These are phyloP conservation scores for Cavia porcellus DNA, from an alignment of 2,113 vertebrate genomes.

Conservation along the genomic window DNA sequence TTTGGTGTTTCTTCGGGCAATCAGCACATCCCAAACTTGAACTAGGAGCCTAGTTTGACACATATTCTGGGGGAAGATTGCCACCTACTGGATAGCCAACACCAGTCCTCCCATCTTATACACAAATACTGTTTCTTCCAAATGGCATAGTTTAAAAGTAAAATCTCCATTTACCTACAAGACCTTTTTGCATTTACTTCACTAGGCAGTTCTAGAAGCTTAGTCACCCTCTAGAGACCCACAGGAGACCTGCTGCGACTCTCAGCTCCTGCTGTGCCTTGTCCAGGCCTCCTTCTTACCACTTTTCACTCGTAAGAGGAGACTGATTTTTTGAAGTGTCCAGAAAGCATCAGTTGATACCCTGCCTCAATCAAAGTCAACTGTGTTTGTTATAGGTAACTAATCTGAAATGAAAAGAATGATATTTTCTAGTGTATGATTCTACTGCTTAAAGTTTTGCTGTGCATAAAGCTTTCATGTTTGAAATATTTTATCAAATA, in stretches of 20 bases:
- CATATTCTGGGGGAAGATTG: slow-evolving; percentile 74
- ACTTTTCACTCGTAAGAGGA: neutral
- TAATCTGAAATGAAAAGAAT: neutral
- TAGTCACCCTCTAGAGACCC: neutral
- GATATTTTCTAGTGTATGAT: neutral
- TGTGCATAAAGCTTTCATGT: neutral
- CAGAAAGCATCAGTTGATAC: neutral
- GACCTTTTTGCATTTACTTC: neutral
- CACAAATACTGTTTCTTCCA: neutral
- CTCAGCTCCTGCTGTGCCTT: fast-evolving
- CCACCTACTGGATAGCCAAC: slow-evolving; percentile 78
- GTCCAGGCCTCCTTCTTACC: fast-evolving
- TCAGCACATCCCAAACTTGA: neutral
- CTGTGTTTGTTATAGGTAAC: neutral
- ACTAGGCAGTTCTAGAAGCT: neutral
- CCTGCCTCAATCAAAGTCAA: neutral
- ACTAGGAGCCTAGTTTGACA: neutral
- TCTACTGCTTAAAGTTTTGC: neutral
- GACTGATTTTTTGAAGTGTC: neutral
- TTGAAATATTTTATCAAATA: neutral
- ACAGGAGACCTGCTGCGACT: fast-evolving
- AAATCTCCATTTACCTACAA: neutral
- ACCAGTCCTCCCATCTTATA: neutral
- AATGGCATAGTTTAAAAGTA: neutral
- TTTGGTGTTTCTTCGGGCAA: neutral